Evolutionary conservation across 1,140 invertebrate species (phyloP).

Genomic region (Dolichoris vasculosae): DNA sequence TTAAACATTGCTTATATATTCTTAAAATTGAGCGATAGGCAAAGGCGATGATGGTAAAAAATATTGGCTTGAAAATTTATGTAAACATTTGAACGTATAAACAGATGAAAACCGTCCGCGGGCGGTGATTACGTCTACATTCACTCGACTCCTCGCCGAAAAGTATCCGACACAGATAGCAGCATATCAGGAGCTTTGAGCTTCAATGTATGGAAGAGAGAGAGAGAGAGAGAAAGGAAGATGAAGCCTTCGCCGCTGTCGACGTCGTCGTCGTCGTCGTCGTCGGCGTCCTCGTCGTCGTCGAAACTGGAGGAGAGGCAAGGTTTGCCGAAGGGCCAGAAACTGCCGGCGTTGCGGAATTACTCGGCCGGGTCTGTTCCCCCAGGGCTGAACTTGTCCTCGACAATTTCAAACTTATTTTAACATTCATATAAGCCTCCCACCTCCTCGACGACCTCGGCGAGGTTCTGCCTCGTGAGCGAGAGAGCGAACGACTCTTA

Average conservation of each 20-base stretch:
- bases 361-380: slow-evolving; percentile 70
- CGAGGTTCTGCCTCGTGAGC: slow-evolving; percentile 1
- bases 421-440: slow-evolving; percentile 75
- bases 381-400: slow-evolving; percentile 73
- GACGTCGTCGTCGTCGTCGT: background rate
- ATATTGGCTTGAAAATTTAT: slow-evolving; percentile 15
- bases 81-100: background rate
- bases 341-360: slow-evolving; percentile 71
- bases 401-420: slow-evolving; percentile 76
- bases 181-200: slow-evolving; percentile 20
- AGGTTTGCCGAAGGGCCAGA: slow-evolving; percentile 68
- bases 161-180: slow-evolving; percentile 42
- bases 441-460: slow-evolving; percentile 43
- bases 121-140: background rate
- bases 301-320: background rate
- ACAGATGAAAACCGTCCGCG: slow-evolving; percentile 24
- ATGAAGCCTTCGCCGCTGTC: slow-evolving; percentile 2
- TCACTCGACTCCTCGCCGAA: background rate
- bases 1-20: background rate
- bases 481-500: slow-evolving; percentile 14
- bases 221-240: background rate
- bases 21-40: background rate
- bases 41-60: background rate
- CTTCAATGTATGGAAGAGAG: background rate
- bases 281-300: background rate